phyloP scores from a whole-genome alignment of 2,797 vertebrate species.

The Crypturellus tataupa region DNA sequence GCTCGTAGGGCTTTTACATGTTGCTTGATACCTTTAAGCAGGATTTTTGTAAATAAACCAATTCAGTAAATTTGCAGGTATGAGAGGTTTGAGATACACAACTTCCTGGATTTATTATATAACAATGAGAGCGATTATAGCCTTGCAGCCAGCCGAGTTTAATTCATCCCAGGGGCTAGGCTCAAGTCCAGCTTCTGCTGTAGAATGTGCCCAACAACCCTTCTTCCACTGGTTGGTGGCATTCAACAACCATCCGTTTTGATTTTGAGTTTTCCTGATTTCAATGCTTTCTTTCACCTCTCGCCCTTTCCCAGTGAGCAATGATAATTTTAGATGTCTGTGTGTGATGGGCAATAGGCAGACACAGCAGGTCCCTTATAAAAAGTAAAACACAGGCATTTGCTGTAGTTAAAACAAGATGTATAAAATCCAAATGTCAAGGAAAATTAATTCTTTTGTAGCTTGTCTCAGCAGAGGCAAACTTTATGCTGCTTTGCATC shows the following conservation, averaged over 20 bases:
- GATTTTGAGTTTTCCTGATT: constrained; percentile 26
- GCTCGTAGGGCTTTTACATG: not conserved
- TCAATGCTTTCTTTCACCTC: not conserved
- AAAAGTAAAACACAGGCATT: constrained; percentile 23
- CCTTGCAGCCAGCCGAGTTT: constrained; percentile 42
- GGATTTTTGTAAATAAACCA: not conserved
- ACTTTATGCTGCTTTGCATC: constrained; percentile 52
- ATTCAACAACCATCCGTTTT: not conserved
- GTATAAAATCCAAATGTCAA: constrained; percentile 55
- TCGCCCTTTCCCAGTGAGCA: not conserved
- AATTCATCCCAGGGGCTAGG: constrained; percentile 59
- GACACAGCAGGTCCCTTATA: not conserved
- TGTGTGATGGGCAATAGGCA: not conserved
- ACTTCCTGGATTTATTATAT: constrained; percentile 45
- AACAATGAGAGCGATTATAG: constrained; percentile 22
- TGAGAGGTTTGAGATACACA: constrained; percentile 27
- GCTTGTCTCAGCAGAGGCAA: constrained; percentile 30
- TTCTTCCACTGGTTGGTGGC: constrained; percentile 40
- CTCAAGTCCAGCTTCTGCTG: constrained; percentile 25
- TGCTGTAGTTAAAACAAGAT: constrained; percentile 47
- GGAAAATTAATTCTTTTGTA: constrained; percentile 69
- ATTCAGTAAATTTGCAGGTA: constrained; percentile 60
- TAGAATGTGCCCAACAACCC: constrained; percentile 41
- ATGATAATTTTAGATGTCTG: constrained; percentile 23
- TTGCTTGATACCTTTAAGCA: not conserved